Base-by-base conservation (phyloP, 2,888 invertebrate genomes). In the Tipula unca region DNA sequence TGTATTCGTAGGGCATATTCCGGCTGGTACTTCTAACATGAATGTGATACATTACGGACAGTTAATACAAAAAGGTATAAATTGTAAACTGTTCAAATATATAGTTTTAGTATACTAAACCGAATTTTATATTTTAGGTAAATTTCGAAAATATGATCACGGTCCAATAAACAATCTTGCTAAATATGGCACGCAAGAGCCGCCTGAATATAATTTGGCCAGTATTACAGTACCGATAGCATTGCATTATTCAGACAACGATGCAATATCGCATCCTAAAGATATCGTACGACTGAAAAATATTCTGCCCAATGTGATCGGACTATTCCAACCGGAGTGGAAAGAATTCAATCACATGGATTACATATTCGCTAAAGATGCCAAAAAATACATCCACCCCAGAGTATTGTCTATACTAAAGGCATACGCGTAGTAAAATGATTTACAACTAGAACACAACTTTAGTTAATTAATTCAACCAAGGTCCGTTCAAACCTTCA, bases 21-120 rank as follows among this genome's bases (percentile, higher is more conserved):
- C 95, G 0, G 93, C 94, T 1, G 94, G 94, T 1, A 91, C 93
- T 0, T 94, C 94, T 0, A 91, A 92, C 0, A 93, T 93, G 89
- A 93, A 95, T 88, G 88, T 95, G 0, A 90, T 92, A 1, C 95
- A 95, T 89, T 95, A 92, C 88, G 90, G 90, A 0, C 92, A 92
- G 88, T 91, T 25, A 92, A 17, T 83, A 0, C 32, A 32, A n/a
- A 93, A 88, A 20, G 32, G 42, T n/a, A 25, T 48, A 48, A n/a
- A 32, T 32, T 32, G 2, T 32, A 32, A 32, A 32, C 32, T 3
- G n/a, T n/a, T n/a, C 32, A 32, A 32, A 32, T 32, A 2, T 32
- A 3, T 32, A 32, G 5, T 2, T 5, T 2, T 32, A 17, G 17
- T 48, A 48, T 17, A 20, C 87, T 6, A 36, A 6, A 10, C 13